Conservation (phyloP, 2,888 invertebrate species). For the Amphipyra tragopoginis region DNA sequence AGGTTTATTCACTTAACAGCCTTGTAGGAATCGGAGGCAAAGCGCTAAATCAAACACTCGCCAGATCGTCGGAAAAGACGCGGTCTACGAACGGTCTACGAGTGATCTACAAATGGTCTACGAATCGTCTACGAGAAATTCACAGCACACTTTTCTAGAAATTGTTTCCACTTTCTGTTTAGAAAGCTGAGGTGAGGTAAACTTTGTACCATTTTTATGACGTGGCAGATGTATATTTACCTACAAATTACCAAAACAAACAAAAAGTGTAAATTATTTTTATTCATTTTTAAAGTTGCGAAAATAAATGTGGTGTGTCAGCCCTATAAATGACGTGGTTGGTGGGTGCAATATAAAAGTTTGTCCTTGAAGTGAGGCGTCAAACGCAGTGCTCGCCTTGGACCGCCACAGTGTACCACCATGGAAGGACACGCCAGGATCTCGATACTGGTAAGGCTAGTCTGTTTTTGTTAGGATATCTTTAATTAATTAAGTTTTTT, state of each 20-base stretch:
- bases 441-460: conserved; percentile 72
- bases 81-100: conserved; percentile 6
- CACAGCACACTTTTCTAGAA: neutral
- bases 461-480: neutral
- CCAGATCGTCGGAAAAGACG: neutral
- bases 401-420: conserved; percentile 51
- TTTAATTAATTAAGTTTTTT: neutral
- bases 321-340: conserved; percentile 37
- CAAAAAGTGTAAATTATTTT: no score
- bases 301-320: conserved; percentile 19
- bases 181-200: no score
- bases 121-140: conserved; percentile 1
- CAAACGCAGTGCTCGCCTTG: conserved; percentile 65
- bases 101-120: conserved; percentile 4
- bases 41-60: no score
- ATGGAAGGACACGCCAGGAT: conserved; percentile 71
- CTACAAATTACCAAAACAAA: no score
- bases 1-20: no score
- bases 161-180: neutral
- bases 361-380: conserved; percentile 72
- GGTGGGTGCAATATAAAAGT: conserved; percentile 75
- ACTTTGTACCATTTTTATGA: no score
- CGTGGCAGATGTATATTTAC: no score
- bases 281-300: no score
- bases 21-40: no score